Percentiles rank a stretch among this genome's conserved stretches.
Conservation (phyloP, 2,113 vertebrate species). For the Procapra przewalskii region DNA sequence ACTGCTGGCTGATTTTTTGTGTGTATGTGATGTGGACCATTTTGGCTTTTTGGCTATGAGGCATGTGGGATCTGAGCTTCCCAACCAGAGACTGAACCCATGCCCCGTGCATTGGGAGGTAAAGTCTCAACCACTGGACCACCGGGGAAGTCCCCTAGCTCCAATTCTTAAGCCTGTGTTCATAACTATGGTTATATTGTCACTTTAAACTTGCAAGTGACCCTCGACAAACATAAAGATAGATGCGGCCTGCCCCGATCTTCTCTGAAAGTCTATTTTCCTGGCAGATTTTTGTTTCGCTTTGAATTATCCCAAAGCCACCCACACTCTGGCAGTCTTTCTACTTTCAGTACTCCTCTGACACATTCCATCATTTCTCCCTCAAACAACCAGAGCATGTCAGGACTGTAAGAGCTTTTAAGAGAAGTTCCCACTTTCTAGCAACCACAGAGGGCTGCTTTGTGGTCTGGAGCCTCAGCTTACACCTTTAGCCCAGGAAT, state of each 20-base stretch:
- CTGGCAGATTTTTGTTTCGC: not conserved
- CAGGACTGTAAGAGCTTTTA: not conserved
- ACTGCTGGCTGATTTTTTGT: not conserved
- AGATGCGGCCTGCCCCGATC: not conserved
- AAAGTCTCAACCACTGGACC: not conserved
- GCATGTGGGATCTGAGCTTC: not conserved
- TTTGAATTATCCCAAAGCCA: not conserved
- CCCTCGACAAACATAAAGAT: not conserved
- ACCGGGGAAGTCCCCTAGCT: not conserved
- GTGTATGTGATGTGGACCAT: not conserved
- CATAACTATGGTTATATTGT: fast-evolving
- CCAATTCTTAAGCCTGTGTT: not conserved
- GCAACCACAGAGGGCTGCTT: not conserved
- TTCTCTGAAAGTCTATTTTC: not conserved
- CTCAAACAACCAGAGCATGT: not conserved
- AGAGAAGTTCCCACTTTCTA: not conserved
- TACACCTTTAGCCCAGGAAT: not conserved
- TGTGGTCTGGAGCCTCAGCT: not conserved
- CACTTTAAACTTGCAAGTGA: not conserved
- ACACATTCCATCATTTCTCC: not conserved
- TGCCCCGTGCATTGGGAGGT: not conserved
- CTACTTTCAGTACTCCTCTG: not conserved
- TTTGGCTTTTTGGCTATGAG: not conserved
- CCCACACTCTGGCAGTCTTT: not conserved
- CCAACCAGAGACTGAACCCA: not conserved